Conservation (phyloP, 2,113 vertebrate genomes). For the Dermatemys mawii region DNA sequence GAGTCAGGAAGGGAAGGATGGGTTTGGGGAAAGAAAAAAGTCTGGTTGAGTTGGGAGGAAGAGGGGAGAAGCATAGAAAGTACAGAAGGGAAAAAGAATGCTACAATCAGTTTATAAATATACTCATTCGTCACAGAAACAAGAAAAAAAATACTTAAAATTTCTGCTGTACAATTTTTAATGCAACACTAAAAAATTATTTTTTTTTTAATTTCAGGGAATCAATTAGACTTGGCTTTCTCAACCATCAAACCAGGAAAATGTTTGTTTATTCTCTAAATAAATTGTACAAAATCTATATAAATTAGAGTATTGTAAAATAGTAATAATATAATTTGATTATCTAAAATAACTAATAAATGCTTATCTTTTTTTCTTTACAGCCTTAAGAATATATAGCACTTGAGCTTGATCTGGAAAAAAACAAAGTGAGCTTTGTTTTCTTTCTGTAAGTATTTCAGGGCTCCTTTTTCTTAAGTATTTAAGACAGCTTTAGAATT, state of each 20-base stretch:
- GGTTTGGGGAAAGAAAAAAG: too few relatives aligned
- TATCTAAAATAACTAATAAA: neutral
- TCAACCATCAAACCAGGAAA: neutral
- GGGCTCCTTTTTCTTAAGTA: neutral
- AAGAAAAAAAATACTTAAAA: too few relatives aligned
- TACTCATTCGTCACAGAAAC: too few relatives aligned
- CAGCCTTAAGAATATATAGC: neutral
- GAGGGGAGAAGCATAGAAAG: too few relatives aligned
- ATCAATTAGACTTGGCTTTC: neutral
- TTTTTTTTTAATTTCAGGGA: too few relatives aligned
- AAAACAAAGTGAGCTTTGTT: neutral
- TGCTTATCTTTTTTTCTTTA: neutral
- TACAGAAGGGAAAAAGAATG: too few relatives aligned
- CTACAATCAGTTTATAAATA: too few relatives aligned
- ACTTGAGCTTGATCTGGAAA: neutral
- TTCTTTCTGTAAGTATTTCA: neutral
- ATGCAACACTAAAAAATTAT: too few relatives aligned
- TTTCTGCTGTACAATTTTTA: too few relatives aligned
- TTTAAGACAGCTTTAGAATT: neutral
- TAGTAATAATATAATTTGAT: neutral
- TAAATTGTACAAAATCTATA: neutral
- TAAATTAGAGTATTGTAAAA: neutral
- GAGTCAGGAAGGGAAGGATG: too few relatives aligned
- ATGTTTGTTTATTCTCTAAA: fast-evolving
- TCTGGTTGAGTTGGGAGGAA: too few relatives aligned